Evolutionary conservation across 2,113 vertebrate genomes (phyloP), one percentile per base, ranked within the genome.

Genomic region (Ondatra zibethicus): DNA sequence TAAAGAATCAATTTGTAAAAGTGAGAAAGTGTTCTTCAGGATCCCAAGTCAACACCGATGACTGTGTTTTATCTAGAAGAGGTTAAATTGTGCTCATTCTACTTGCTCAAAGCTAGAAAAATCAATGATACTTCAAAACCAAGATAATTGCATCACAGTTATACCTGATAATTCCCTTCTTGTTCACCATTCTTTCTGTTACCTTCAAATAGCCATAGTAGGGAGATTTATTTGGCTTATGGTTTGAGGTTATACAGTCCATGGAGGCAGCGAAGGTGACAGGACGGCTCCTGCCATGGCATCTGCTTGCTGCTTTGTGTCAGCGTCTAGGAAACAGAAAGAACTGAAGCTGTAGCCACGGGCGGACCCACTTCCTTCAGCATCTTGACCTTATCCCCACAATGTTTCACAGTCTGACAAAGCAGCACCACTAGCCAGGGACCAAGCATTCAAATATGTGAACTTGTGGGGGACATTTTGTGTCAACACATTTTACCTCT

Each of bases 21-120:
- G 23, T 82, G 91, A 42, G 23, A 92, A 47, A 27, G 6, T 82
- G 8, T 5, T 68, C 82, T 2, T 94, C 39, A 87, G 25, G 19
- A 33, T 81, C n/a, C 50, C 72, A 50, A 73, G 9, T 88, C 16
- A 63, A 17, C 85, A 89, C 75, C 85, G 19, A 78, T 94, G 31
- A 58, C 12, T n/a, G 93, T 95, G 4, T 91, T 92, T 86, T 78
- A 93, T 75, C 55, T 93, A 89, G 33, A 88, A 31, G 58, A 90
- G n/a, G 87, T 86, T 84, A 92, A 88, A 63, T 88, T 88, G 9
- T 90, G 47, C 61, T 93, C 5, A 80, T 10, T 73, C 47, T 45
- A n/a, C 80, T 96, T 95, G n/a, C 81, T 70, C 84, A 85, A 27
- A 88, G 39, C 39, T 93, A 72, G n/a, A 95, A 91, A 78, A 96